These are phyloP conservation scores for Drosophila carrolli DNA, from an alignment of 1,140 invertebrate genomes.

Conservation along the genomic window DNA sequence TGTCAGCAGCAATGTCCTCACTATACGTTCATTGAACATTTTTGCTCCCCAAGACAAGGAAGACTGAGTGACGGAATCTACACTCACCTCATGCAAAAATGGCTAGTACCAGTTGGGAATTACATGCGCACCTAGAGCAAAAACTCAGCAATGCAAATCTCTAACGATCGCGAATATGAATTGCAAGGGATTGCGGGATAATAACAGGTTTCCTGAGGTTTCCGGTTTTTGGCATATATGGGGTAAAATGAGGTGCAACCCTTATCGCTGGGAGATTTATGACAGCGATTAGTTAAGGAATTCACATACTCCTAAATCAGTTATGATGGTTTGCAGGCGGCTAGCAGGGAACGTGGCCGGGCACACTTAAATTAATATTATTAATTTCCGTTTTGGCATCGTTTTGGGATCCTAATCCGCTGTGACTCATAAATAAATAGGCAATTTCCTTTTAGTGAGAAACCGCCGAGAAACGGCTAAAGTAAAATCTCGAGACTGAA, in stretches of 20 bases:
- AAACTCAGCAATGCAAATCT: conserved; percentile 10
- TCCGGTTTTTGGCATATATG: conserved; percentile 1
- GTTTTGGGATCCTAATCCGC: conserved; percentile 35
- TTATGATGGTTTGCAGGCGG: background rate
- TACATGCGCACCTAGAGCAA: conserved; percentile 1
- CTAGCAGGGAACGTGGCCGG: conserved; percentile 12
- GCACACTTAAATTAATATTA: conserved; percentile 47
- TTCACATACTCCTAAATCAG: conserved; percentile 2
- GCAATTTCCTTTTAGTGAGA: conserved; percentile 60
- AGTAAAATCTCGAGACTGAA: conserved; percentile 61
- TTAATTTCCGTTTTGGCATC: conserved; percentile 45
- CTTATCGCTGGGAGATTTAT: conserved; percentile 27
- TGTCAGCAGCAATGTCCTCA: conserved; percentile 79
- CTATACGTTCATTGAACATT: conserved; percentile 79
- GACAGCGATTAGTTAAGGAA: conserved; percentile 11
- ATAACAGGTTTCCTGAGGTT: conserved; percentile 17
- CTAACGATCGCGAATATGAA: conserved; percentile 28
- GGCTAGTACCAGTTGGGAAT: conserved; percentile 62
- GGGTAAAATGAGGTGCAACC: conserved; percentile 17
- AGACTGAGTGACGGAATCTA: conserved; percentile 33
- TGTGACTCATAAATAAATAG: conserved; percentile 65
- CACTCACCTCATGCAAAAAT: background rate
- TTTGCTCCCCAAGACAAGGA: conserved; percentile 81
- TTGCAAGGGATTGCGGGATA: conserved; percentile 6
- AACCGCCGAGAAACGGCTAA: background rate